Base-by-base conservation (phyloP, 2,113 vertebrate species). In the Oceanodroma tethys region DNA sequence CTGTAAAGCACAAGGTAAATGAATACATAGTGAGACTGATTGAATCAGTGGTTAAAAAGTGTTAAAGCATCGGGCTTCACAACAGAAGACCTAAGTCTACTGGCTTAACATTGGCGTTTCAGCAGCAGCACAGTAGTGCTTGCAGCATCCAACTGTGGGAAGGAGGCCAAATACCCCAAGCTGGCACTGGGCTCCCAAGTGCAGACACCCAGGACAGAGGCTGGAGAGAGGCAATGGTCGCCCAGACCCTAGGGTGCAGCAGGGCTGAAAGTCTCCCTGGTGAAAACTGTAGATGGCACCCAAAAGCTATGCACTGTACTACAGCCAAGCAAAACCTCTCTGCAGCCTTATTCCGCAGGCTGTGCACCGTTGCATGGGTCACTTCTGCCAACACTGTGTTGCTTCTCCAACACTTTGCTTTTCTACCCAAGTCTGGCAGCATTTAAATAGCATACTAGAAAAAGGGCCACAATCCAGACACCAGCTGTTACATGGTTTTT, bases 351-450 rank as follows among this genome's bases (percentile, higher is more conserved):
- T 25, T n/a, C 40, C 0, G 3, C 48, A 16, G 63, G 65, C 70
- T 68, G 42, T 7, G 42, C 7, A 13, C 22, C 0, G 0, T 7
- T 10, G 29, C 16, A 2, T 5, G 7, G 6, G 17, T n/a, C 56
- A 50, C 42, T 71, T 38, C 30, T 52, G 47, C 25, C 76, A 59
- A n/a, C 1, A 0, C 48, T 13, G 5, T 9, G 50, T 5, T 75
- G n/a, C 80, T 78, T 63, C 40, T 59, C 50, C 32, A 48, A 11
- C 29, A 19, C 11, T 29, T 42, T 53, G 30, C 27, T 38, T 43
- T 60, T 42, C 67, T 78, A 22, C 22, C 38, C 42, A 20, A 42
- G 30, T 13, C 55, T 95, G 40, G 58, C 43, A 92, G 18, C 38
- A 42, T 56, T 73, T 59, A 55, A 76, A 78, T 26, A 43, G 9